Base-by-base conservation (phyloP, 2,888 invertebrate species). In the Pheosia gnoma region DNA sequence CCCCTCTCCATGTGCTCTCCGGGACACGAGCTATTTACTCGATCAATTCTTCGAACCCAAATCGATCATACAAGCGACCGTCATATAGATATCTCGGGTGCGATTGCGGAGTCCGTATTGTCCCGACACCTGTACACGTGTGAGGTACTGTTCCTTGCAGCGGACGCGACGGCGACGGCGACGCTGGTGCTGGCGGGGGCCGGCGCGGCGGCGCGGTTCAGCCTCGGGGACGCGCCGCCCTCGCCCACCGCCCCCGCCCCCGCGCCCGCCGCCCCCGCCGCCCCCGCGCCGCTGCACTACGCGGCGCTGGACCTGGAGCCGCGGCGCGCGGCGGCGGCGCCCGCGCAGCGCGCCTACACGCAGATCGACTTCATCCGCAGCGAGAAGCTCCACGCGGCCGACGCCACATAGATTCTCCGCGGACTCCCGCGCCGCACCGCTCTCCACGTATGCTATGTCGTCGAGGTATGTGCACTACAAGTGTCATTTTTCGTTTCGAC, bases 301-400 rank as follows among this genome's bases (percentile, higher is more conserved):
- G 93, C 93, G 41, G 87, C 93, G 67, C 84, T 92, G 59, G 91
- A 91, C 82, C 84, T 92, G 72, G 90, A 92, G 82, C 89, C 87
- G 73, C 83, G 85, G 7, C 82, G 81, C 51, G 79, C 80, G 68
- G 77, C 72, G 75, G 69, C 94, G 51, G 88, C 93, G 38, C 79
- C 91, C 37, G 81, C 94, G 55, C 88, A 90, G 63, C 95, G 96
- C 79, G 94, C 94, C 52, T 97, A 97, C 88, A 97, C 97, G 68
- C 96, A 97, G 91, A 97, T 97, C 67, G 97, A 97, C 94, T 97
- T 97, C 88, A 93, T 95, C 45, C 95, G 95, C 85, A 95, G 95
- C 84, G 95, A 95, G 76, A 79, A 86, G 61, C 77, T 84, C 25
- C 84, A 82, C 77, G 80, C 84, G 36, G 79, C 75, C 56, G 82